Conservation (phyloP, 2,113 vertebrate genomes). For the Azemiops feae region DNA sequence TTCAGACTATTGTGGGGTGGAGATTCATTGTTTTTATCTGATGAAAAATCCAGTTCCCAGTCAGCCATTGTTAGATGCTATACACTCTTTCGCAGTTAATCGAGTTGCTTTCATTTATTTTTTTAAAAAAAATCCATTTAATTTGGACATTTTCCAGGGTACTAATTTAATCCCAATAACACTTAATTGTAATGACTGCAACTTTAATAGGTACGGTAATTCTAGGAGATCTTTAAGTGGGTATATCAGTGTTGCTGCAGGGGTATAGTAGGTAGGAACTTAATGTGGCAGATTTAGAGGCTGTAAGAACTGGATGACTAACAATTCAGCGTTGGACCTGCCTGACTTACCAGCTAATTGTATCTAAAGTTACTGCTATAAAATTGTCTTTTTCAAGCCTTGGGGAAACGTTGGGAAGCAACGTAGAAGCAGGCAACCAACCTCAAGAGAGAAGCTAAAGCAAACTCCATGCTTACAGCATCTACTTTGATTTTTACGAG, state of each 20-base stretch:
- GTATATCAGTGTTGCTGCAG: conserved; percentile 11
- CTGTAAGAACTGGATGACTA: background rate
- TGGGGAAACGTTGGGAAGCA: background rate
- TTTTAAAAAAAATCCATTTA: conserved; percentile 42
- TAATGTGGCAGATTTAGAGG: background rate
- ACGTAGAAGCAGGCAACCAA: background rate
- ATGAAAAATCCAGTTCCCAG: background rate
- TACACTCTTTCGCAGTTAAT: conserved; percentile 41
- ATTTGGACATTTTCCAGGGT: conserved; percentile 40
- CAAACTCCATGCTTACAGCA: background rate
- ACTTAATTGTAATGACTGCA: conserved; percentile 36
- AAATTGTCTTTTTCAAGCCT: background rate
- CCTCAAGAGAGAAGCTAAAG: background rate
- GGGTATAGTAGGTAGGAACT: background rate
- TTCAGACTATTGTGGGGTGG: background rate
- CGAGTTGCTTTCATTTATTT: conserved; percentile 43
- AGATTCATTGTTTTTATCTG: background rate
- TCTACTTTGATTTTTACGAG: background rate
- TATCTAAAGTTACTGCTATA: background rate
- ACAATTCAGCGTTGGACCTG: background rate
- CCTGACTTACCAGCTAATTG: background rate
- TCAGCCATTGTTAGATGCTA: conserved; percentile 32
- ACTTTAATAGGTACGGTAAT: conserved; percentile 19
- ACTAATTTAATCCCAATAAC: conserved; percentile 39
- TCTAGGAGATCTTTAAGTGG: conserved; percentile 14